Percentiles rank a stretch among this genome's conserved stretches.
phyloP scores from a whole-genome alignment of 2,113 vertebrate species.

The Caranx ignobilis region DNA sequence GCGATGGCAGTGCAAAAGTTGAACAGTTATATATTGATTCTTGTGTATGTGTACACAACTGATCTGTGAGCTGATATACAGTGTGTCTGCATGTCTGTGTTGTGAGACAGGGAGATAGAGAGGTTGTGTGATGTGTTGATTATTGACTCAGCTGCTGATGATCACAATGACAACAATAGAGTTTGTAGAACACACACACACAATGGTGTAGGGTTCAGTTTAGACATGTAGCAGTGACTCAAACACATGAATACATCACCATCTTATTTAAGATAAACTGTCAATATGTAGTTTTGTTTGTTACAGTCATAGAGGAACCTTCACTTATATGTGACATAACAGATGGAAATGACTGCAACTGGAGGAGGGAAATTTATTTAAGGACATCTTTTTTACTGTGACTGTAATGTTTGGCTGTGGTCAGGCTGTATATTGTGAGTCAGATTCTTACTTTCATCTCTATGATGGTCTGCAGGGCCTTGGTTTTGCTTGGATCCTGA shows the following conservation, averaged over 20 bases:
- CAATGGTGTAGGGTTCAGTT: conserved; percentile 17
- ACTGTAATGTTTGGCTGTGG: not conserved
- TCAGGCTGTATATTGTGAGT: conserved; percentile 1
- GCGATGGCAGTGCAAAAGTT: conserved; percentile 22
- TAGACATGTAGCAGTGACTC: conserved; percentile 8
- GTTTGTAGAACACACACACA: conserved; percentile 33
- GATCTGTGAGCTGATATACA: conserved; percentile 30
- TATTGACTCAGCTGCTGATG: conserved; percentile 62
- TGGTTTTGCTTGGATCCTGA: conserved; percentile 96
- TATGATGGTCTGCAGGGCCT: conserved; percentile 98
- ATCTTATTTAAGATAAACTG: conserved; percentile 8
- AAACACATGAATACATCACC: not conserved
- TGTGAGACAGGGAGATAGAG: not conserved
- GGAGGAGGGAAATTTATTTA: not conserved
- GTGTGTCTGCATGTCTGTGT: conserved; percentile 13
- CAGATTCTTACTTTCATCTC: conserved; percentile 93
- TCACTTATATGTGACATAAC: not conserved
- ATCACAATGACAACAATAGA: conserved; percentile 57
- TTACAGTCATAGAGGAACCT: not conserved
- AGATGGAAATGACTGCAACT: not conserved
- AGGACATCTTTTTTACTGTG: not conserved
- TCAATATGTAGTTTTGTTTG: not conserved
- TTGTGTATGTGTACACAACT: conserved; percentile 57
- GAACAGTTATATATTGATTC: conserved; percentile 41
- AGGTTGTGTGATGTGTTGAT: conserved; percentile 34